phyloP scores from a whole-genome alignment of 2,113 vertebrate genomes.

The Urocolius indicus region DNA sequence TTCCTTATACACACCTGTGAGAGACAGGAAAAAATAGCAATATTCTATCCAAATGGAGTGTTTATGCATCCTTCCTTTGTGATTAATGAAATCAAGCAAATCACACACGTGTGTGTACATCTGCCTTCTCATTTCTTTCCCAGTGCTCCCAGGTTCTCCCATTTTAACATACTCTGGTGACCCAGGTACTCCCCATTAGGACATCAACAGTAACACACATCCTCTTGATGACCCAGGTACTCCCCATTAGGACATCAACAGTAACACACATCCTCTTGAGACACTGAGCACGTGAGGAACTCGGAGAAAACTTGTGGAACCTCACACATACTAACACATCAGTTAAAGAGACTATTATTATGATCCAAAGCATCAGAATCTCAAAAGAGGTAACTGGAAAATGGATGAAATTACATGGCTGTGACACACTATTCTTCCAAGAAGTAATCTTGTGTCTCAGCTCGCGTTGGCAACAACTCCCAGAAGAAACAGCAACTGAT shows the following conservation, averaged over 20 bases:
- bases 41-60: conserved; percentile 22
- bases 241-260: neutral
- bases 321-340: neutral
- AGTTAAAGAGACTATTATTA: neutral
- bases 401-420: neutral
- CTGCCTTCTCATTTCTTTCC: neutral
- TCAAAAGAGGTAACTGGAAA: neutral
- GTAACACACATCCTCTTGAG: neutral
- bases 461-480: neutral
- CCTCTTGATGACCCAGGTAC: neutral
- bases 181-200: neutral
- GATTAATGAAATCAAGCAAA: conserved; percentile 2
- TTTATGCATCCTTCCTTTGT: conserved; percentile 26
- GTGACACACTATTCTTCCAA: neutral
- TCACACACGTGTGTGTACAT: neutral
- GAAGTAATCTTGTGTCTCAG: neutral
- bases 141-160: neutral
- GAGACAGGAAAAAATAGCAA: conserved; percentile 56
- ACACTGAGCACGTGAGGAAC: neutral
- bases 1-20: conserved; percentile 42
- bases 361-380: neutral
- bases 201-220: neutral
- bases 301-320: neutral
- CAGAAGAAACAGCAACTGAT: neutral
- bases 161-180: neutral